A percentile compares a stretch with the other conserved stretches of the same genome.
phyloP scores from a whole-genome alignment of 2,888 invertebrate genomes.

The Dryocosmus kuriphilus region DNA sequence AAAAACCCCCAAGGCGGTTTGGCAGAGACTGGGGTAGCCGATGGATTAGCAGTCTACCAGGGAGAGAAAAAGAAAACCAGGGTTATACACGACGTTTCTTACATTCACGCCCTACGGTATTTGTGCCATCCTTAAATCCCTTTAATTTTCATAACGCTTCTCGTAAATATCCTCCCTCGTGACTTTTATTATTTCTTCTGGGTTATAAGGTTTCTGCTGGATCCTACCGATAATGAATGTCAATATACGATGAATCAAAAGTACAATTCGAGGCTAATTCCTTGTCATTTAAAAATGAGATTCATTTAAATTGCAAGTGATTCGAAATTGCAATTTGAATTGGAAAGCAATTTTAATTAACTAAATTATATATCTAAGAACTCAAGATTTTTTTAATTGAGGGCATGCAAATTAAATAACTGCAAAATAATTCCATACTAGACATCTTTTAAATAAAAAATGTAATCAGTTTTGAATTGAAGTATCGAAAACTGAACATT shows the following conservation, averaged over 20 bases:
- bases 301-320: too few species aligned
- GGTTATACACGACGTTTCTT: slow-evolving; percentile 54
- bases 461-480: too few species aligned
- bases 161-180: slow-evolving; percentile 62
- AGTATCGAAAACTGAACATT: too few species aligned
- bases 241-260: not conserved
- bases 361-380: too few species aligned
- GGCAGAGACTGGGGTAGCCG: slow-evolving; percentile 55
- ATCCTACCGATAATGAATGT: not conserved
- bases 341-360: too few species aligned
- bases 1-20: slow-evolving; percentile 59
- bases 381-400: too few species aligned
- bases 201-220: not conserved
- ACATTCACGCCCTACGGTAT: slow-evolving; percentile 56
- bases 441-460: too few species aligned
- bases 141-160: slow-evolving; percentile 68
- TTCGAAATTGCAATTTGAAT: too few species aligned
- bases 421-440: too few species aligned
- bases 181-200: not conserved
- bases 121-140: slow-evolving; percentile 61
- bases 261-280: not conserved
- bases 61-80: slow-evolving; percentile 54
- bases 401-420: too few species aligned
- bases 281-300: not conserved
- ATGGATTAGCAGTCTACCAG: slow-evolving; percentile 68